Percentiles rank a stretch among this genome's conserved stretches.
These are phyloP conservation scores for Lytechinus pictus DNA, from an alignment of 35 echinoderm and acorn worm genomes.

Conservation along the genomic window DNA sequence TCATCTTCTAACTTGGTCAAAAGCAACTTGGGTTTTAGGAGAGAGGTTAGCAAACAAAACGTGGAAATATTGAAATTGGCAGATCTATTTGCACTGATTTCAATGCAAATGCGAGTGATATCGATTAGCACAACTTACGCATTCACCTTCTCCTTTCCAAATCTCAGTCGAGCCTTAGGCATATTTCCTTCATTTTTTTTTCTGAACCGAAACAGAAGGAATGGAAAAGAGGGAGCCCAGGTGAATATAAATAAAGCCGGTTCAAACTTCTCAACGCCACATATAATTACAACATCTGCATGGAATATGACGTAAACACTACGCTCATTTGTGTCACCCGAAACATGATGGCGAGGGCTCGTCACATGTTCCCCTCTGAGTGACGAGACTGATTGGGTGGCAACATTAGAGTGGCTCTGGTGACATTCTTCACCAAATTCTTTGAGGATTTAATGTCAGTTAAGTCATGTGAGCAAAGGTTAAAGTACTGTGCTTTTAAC, in stretches of 20 bases:
- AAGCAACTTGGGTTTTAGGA: neutral
- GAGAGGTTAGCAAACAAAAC: neutral
- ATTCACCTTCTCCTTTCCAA: neutral
- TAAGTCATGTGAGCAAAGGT: neutral
- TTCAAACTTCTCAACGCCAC: neutral
- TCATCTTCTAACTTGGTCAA: constrained; percentile 1
- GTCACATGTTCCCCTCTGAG: neutral
- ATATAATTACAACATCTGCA: neutral
- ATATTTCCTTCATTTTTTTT: neutral
- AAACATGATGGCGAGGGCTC: neutral
- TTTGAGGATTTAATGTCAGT: neutral
- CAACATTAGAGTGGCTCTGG: neutral
- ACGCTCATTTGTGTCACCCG: neutral
- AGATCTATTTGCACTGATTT: neutral
- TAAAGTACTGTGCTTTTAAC: neutral
- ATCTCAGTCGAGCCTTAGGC: neutral
- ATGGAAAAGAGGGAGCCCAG: neutral
- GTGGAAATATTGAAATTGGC: neutral
- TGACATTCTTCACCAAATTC: neutral
- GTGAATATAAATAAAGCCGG: neutral
- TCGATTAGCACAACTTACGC: constrained; percentile 10
- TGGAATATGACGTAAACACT: constrained; percentile 12
- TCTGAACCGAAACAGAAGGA: neutral
- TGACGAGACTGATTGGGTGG: neutral
- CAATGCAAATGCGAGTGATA: neutral